Percentiles rank a stretch among this genome's conserved stretches.
Evolutionary conservation across 2,113 vertebrate species (phyloP).

Genomic region (Petrocephalus microphthalmus): DNA sequence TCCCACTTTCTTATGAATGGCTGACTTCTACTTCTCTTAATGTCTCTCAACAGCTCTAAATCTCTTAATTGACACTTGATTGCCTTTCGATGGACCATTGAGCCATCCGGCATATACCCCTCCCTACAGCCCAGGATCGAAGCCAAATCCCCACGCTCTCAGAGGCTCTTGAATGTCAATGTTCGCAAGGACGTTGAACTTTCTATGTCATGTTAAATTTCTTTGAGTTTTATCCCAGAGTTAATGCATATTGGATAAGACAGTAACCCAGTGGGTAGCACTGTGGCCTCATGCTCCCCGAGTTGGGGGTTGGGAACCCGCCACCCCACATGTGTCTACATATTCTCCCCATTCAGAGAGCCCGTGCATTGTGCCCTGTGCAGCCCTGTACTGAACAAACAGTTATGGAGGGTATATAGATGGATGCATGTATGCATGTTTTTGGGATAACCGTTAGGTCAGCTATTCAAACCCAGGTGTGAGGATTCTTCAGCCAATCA

Average conservation of each 20-base stretch:
- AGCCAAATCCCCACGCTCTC: neutral
- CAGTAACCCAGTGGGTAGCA: neutral
- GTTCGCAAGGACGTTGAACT: neutral
- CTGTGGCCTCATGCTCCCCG: neutral
- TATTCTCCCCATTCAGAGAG: neutral
- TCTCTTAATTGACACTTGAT: neutral
- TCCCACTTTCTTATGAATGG: neutral
- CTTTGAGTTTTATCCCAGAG: neutral
- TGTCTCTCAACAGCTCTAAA: neutral
- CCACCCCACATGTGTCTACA: neutral
- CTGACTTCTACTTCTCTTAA: neutral
- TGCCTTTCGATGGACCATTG: neutral
- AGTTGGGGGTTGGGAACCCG: neutral
- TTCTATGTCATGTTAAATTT: neutral
- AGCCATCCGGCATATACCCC: neutral
- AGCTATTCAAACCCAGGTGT: no score
- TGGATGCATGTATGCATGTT: no score
- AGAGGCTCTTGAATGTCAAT: neutral
- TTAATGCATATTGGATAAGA: neutral
- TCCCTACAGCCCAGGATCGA: neutral
- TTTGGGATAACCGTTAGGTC: no score
- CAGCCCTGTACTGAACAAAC: neutral
- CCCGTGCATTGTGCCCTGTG: neutral
- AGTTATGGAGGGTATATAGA: neutral
- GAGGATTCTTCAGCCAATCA: no score